phyloP scores from a whole-genome alignment of 2,113 vertebrate species.

The Ptyas mucosa region DNA sequence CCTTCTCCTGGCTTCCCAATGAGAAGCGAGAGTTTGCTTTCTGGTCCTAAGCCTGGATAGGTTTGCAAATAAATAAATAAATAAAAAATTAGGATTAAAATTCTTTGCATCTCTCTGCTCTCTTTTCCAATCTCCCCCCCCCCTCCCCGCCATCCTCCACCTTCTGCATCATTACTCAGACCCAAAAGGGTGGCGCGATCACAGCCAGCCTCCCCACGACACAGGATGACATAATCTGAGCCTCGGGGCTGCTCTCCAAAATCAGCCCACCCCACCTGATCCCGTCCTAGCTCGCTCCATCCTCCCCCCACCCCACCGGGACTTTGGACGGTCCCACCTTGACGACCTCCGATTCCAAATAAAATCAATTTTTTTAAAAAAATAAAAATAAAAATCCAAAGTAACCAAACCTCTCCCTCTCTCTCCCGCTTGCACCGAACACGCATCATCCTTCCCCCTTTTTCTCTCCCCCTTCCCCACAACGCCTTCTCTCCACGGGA shows the following conservation, averaged over 20 bases:
- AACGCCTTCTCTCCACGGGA: neutral
- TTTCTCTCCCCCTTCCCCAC: too few relatives aligned
- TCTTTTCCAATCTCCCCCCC: neutral
- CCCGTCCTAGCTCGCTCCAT: too few relatives aligned
- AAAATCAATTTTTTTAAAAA: too few relatives aligned
- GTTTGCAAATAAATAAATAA: neutral
- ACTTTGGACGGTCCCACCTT: conserved; percentile 9
- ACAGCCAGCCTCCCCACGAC: neutral
- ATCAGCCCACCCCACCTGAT: neutral
- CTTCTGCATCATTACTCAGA: conserved; percentile 41
- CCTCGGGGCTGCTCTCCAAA: conserved; percentile 45
- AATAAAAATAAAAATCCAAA: neutral
- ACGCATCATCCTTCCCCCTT: too few relatives aligned
- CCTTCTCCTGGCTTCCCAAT: neutral
- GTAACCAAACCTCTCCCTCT: neutral
- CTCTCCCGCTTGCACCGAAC: neutral
- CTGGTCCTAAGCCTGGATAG: neutral
- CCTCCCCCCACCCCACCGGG: too few relatives aligned
- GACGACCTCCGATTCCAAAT: neutral
- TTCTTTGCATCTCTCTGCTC: neutral
- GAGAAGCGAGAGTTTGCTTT: neutral
- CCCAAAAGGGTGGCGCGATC: neutral
- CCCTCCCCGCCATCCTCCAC: neutral
- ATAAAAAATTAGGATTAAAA: neutral
- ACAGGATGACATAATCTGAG: conserved; percentile 60